Evolutionary conservation across 2,797 vertebrate genomes (phyloP), one percentile per base, ranked within the genome.

Genomic region (Trachurus trachurus): DNA sequence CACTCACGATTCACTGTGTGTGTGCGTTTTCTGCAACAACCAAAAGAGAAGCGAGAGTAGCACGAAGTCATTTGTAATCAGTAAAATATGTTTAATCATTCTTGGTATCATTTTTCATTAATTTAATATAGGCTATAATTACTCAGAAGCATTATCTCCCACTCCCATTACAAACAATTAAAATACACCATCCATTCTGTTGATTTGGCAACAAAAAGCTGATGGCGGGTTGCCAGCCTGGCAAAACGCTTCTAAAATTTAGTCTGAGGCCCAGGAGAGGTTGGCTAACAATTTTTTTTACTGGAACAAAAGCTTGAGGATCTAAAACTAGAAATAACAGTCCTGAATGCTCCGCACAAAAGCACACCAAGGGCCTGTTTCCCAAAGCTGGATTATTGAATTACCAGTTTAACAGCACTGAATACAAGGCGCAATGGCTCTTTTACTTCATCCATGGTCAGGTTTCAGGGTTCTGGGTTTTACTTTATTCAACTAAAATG

Each of bases 221-320:
- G 44, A 71, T 76, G 88, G 81, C 78, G 53, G 39, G 37, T 74
- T 78, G 88, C 81, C 87, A 87, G 73, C n/a, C 76, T 85, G 72
- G 80, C 76, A 85, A 86, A 78, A 50, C 17, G 6, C 78, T 71
- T 80, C 66, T 56, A 64, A 83, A 80, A 82, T 66, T 22, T 65
- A 53, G 69, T 84, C 68, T 49, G 59, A 19, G 69, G 71, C 74
- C 60, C 66, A 39, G 29, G 77, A 76, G 78, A 83, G 61, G 49
- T 75, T 86, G 69, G 84, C 79, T 71, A 44, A 56, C 61, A 56
- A 61, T 89, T 81, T 71, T 78, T n/a, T 78, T 21, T 81, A 69
- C 63, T 71, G 10, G 4, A 58, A 68, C 50, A 58, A 70, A 89
- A 84, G 76, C 87, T 80, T 15, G 62, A 60, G 53, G 50, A 89